These are phyloP conservation scores for Paratrypauchen microcephalus DNA, from an alignment of 2,797 vertebrate species.

Conservation along the genomic window DNA sequence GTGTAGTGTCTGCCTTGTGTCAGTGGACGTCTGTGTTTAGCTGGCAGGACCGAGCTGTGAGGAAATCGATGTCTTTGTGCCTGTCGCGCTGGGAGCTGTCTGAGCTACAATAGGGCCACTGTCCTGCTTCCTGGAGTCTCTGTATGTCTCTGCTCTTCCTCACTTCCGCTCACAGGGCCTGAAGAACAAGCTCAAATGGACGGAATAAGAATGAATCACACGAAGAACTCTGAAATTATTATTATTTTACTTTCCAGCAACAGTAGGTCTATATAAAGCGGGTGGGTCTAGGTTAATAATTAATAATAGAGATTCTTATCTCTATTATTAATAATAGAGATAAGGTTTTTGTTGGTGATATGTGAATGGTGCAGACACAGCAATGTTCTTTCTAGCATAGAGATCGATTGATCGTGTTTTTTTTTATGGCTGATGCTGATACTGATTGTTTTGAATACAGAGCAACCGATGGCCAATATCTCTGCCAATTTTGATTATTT, in stretches of 20 bases:
- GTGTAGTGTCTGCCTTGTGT: conserved; percentile 20
- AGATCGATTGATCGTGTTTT: too few relatives aligned
- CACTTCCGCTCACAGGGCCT: not conserved
- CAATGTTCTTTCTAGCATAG: too few relatives aligned
- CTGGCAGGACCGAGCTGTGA: conserved; percentile 59
- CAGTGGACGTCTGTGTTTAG: conserved; percentile 53
- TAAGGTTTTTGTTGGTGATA: too few relatives aligned
- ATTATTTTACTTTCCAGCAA: not conserved
- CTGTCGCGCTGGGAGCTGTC: conserved; percentile 65
- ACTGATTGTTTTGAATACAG: too few relatives aligned
- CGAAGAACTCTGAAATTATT: not conserved
- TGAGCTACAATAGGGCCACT: conserved; percentile 67
- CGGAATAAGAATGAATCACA: conserved; percentile 18
- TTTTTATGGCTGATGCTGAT: too few relatives aligned
- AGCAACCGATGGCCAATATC: too few relatives aligned
- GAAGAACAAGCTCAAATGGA: conserved; percentile 17
- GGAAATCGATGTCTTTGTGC: conserved; percentile 68
- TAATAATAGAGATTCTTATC: too few relatives aligned
- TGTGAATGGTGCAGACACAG: too few relatives aligned
- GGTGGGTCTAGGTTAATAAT: not conserved
- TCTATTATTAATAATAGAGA: too few relatives aligned
- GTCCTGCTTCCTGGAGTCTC: conserved; percentile 64
- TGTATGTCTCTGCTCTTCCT: conserved; percentile 18
- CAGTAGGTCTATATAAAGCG: not conserved
- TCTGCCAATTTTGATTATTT: too few relatives aligned